Evolutionary conservation across 2,888 invertebrate genomes (phyloP).

Genomic region (Subacronicta megacephala): DNA sequence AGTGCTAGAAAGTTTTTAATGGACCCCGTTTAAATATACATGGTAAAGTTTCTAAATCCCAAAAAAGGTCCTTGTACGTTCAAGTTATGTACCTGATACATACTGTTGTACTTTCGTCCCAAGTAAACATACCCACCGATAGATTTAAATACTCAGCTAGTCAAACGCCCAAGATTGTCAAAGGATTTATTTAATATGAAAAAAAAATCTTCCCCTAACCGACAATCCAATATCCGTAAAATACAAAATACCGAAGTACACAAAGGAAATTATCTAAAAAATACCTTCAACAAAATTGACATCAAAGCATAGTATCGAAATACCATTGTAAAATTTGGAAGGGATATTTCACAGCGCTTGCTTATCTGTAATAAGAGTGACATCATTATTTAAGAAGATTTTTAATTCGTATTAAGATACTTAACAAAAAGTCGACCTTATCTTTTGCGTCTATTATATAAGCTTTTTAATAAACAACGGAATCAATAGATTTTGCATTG

Average conservation of each 20-base stretch:
- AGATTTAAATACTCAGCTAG: slow-evolving; percentile 28
- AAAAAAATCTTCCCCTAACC: neutral
- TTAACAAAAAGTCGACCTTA: no score
- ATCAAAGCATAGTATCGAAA: slow-evolving; percentile 20
- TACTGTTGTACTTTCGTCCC: slow-evolving; percentile 49
- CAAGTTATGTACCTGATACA: slow-evolving; percentile 47
- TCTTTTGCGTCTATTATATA: no score
- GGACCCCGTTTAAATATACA: slow-evolving; percentile 58
- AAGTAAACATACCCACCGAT: slow-evolving; percentile 43
- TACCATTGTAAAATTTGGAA: slow-evolving; percentile 24
- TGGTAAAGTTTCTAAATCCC: slow-evolving; percentile 61
- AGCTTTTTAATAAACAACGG: no score
- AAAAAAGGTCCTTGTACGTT: slow-evolving; percentile 59
- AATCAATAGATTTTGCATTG: no score
- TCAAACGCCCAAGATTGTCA: slow-evolving; percentile 11
- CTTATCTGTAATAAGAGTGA: neutral
- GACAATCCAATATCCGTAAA: slow-evolving; percentile 1
- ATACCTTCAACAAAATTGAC: slow-evolving; percentile 2
- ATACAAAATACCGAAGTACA: neutral
- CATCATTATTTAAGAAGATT: no score
- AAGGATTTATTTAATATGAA: slow-evolving; percentile 22
- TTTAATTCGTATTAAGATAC: no score
- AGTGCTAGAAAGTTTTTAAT: slow-evolving; percentile 58
- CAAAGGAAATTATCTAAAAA: slow-evolving; percentile 2
- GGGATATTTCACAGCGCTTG: slow-evolving; percentile 8